Evolutionary conservation across 2,888 invertebrate genomes (phyloP), one percentile per base, ranked within the genome.

Genomic region (Sphaerophoria rueppellii): DNA sequence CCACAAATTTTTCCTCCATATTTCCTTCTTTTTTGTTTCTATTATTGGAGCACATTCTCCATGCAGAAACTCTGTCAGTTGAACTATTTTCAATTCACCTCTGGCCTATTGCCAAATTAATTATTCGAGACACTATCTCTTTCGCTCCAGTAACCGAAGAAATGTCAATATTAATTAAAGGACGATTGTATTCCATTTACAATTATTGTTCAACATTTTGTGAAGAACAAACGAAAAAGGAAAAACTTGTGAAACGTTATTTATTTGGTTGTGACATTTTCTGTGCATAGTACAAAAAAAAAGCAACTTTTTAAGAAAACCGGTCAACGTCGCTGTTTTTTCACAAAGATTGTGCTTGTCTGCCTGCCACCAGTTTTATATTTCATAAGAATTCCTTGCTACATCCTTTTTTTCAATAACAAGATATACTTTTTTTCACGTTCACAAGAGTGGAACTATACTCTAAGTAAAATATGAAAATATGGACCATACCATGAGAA

Each of bases 71-170:
- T 54, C 75, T 72, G 69, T 72, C 76, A 76, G 71, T 58, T 76
- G 81, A 61, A 76, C 55, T 52, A 69, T 73, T 81, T 81, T 81
- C 61, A 85, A 81, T 85, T 76, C 77, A 81, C 72, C 80, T 73
- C 73, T 85, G 85, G 85, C 70, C 69, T 58, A 50, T 73, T 85
- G 85, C 85, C 85, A 85, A 85, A 85, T 81, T 85, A 85, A 81
- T 85, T 85, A 85, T 69, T 76, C 70, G 7, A 72, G 72, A 65
- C 69, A 70, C 61, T 55, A 74, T 70, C 67, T 70, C 35, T 69
- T 24, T 37, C 34, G 54, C 48, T 54, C 14, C 48, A 67, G 37
- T 37, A 67, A 43, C 34, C 52, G 52, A 73, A 58, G 69, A 69
- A 79, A 76, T 72, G 83, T 72, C 83, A 83, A 80, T 83, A 80